Conservation (phyloP, 2,113 vertebrate species). For the Sminthopsis crassicaudata region DNA sequence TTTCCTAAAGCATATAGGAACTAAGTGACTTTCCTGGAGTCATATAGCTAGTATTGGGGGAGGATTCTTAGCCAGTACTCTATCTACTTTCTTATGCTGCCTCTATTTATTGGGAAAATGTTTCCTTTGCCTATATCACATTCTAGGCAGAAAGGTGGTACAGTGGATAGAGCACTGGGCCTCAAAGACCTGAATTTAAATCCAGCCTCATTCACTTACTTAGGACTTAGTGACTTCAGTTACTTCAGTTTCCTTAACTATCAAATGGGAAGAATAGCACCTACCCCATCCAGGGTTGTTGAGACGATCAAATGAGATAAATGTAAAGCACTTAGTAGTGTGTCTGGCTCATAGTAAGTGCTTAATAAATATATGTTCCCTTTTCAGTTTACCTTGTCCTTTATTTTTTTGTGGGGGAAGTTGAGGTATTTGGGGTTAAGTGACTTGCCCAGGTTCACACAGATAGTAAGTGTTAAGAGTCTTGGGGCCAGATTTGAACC, state of each 20-base stretch:
- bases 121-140: not conserved
- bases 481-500: no score
- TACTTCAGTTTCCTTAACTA: not conserved
- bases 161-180: not conserved
- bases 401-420: not conserved
- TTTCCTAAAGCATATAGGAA: not conserved
- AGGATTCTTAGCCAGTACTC: not conserved
- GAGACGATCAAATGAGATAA: not conserved
- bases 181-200: not conserved
- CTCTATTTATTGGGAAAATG: not conserved
- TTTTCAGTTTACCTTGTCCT: not conserved
- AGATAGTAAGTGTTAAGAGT: no score
- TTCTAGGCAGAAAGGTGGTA: not conserved
- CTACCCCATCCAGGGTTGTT: not conserved
- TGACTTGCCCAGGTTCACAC: no score
- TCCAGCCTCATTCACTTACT: not conserved
- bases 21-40: not conserved
- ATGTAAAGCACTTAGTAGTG: not conserved
- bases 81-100: not conserved
- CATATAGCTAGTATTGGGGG: not conserved
- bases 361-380: not conserved
- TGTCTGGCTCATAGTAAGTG: not conserved
- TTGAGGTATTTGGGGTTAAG: no score
- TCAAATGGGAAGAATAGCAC: not conserved
- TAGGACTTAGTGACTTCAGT: not conserved